Evolutionary conservation across 1,140 invertebrate genomes (phyloP).

Genomic region (Ceratina calcarata): DNA sequence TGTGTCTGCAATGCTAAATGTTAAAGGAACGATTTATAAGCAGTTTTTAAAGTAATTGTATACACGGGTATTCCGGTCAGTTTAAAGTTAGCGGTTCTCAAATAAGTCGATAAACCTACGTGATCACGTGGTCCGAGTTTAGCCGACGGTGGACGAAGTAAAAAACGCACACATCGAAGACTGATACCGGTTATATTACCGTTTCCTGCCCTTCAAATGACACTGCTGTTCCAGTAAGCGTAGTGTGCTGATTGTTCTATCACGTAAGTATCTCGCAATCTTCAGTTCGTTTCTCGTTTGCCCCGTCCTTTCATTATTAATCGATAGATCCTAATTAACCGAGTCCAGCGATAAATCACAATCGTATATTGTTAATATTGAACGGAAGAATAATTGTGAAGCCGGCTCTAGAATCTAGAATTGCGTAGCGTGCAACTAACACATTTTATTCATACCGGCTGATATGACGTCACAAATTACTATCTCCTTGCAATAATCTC

Average conservation of each 20-base stretch:
- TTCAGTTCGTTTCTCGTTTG: too few relatives aligned
- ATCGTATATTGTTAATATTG: too few relatives aligned
- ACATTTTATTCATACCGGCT: constrained; percentile 16
- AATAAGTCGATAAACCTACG: constrained; percentile 46
- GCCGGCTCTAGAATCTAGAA: background rate
- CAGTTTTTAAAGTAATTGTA: too few relatives aligned
- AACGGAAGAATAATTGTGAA: background rate
- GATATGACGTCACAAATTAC: constrained; percentile 31
- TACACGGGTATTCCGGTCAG: too few relatives aligned
- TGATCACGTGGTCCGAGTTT: constrained; percentile 58
- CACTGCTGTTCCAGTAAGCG: constrained; percentile 73
- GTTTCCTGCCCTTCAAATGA: constrained; percentile 78
- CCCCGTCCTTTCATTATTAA: background rate
- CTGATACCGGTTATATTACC: constrained; percentile 72
- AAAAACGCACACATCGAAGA: constrained; percentile 58
- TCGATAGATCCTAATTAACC: too few relatives aligned
- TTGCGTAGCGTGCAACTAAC: background rate
- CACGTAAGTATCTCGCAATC: constrained; percentile 64
- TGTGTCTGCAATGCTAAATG: too few relatives aligned
- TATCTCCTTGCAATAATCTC: background rate
- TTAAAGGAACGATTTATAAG: too few relatives aligned
- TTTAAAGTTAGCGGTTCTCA: constrained; percentile 47
- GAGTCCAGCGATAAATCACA: too few relatives aligned
- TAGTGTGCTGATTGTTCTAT: constrained; percentile 56
- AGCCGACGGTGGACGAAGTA: constrained; percentile 43